Percentiles rank a stretch among this genome's conserved stretches.
These are phyloP conservation scores for Belgica antarctica DNA, from an alignment of 2,888 invertebrate species.

Conservation along the genomic window DNA sequence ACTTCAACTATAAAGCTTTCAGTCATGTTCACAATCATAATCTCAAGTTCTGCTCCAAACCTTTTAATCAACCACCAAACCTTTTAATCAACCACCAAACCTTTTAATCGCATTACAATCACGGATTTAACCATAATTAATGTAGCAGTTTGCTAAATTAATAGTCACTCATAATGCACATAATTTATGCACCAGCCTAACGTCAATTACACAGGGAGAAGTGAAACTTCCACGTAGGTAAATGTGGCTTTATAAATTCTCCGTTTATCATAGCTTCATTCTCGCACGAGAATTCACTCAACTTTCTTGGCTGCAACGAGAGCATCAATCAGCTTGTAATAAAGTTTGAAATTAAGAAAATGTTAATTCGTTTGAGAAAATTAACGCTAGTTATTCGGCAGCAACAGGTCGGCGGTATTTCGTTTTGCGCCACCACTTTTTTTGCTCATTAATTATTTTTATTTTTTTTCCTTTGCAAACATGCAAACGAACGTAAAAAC, in stretches of 20 bases:
- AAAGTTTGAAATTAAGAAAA: not conserved
- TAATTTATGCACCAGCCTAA: too few species aligned
- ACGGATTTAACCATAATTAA: too few species aligned
- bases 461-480: not conserved
- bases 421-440: not conserved
- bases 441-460: constrained; percentile 17
- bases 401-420: constrained; percentile 18
- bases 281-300: constrained; percentile 8
- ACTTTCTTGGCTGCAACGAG: too few species aligned
- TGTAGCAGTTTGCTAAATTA: too few species aligned
- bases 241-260: constrained; percentile 30
- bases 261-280: constrained; percentile 38
- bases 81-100: too few species aligned
- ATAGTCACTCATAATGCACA: too few species aligned
- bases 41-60: too few species aligned
- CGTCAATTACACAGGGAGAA: too few species aligned
- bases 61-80: too few species aligned
- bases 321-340: constrained; percentile 14
- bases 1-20: too few species aligned
- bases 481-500: constrained; percentile 36
- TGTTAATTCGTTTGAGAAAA: constrained; percentile 21
- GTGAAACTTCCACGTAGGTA: constrained; percentile 25
- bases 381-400: constrained; percentile 3
- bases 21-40: too few species aligned
- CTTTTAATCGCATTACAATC: too few species aligned